Conservation (phyloP, 2,797 vertebrate species). For the Arnoldichthys spilopterus region DNA sequence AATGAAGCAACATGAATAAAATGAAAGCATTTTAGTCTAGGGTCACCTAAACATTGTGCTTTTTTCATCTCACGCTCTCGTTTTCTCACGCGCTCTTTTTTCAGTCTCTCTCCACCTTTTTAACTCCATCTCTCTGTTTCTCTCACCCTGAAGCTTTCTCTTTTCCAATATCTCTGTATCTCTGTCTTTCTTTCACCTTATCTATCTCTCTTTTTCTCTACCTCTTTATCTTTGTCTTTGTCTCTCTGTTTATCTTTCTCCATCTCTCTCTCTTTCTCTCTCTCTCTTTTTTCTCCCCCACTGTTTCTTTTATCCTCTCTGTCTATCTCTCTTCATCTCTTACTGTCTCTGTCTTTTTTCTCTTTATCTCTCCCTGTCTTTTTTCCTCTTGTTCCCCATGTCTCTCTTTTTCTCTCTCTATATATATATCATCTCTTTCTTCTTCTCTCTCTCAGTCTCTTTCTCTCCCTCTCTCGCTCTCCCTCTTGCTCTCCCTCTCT, state of each 20-base stretch:
- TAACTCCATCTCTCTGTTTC: no score
- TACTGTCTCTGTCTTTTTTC: not conserved
- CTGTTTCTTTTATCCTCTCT: not conserved
- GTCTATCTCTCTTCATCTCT: not conserved
- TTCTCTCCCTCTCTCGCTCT: not conserved
- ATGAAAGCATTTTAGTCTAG: no score
- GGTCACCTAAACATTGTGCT: no score
- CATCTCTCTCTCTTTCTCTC: not conserved
- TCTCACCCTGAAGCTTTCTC: no score
- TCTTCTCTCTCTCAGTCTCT: not conserved
- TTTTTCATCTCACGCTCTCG: no score
- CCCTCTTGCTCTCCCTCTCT: not conserved
- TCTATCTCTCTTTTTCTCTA: no score
- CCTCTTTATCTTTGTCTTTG: no score
- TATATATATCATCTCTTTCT: not conserved
- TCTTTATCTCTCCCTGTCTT: not conserved
- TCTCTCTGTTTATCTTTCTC: not conserved
- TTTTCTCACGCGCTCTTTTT: no score
- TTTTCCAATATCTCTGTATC: no score
- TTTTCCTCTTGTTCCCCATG: not conserved
- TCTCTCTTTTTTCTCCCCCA: not conserved
- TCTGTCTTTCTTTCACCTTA: no score
- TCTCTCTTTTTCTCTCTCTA: not conserved
- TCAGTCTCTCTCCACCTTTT: no score
- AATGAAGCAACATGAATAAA: no score